Conservation (phyloP, 2,888 invertebrate species). For the Dexiosoma caninum region DNA sequence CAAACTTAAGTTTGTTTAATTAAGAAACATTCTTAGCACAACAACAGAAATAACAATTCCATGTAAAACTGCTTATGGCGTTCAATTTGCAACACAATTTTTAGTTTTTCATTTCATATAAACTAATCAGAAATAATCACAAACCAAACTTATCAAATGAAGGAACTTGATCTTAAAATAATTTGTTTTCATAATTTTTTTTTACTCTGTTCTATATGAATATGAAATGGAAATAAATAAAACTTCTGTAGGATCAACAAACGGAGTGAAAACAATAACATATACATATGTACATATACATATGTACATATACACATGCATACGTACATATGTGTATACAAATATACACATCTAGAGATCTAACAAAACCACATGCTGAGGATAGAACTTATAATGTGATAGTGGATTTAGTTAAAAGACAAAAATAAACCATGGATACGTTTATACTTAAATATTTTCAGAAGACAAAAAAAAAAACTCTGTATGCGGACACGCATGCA, state of each 20-base stretch:
- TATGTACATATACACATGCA: too few species aligned
- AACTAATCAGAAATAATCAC: slow-evolving; percentile 35
- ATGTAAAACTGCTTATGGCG: neutral
- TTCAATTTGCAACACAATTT: slow-evolving; percentile 37
- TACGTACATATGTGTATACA: too few species aligned
- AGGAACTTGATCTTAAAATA: slow-evolving; percentile 48
- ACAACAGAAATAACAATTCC: neutral
- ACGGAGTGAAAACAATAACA: slow-evolving; percentile 1
- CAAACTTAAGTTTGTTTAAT: neutral
- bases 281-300: neutral
- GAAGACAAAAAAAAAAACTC: slow-evolving; percentile 4
- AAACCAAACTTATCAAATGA: slow-evolving; percentile 29
- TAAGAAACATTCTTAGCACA: neutral
- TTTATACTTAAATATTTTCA: neutral
- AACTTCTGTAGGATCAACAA: slow-evolving; percentile 45
- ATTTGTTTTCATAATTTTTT: slow-evolving; percentile 38
- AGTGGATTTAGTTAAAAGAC: slow-evolving; percentile 37
- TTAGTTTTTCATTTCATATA: neutral
- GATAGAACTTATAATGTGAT: slow-evolving; percentile 56
- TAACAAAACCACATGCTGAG: slow-evolving; percentile 57
- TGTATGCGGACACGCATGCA: slow-evolving; percentile 18
- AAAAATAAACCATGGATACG: neutral
- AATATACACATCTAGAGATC: neutral
- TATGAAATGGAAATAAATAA: slow-evolving; percentile 29
- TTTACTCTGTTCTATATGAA: neutral